Percentiles rank a stretch among this genome's conserved stretches.
Evolutionary conservation across 2,797 vertebrate genomes (phyloP).

Genomic region (Pristis pectinata): DNA sequence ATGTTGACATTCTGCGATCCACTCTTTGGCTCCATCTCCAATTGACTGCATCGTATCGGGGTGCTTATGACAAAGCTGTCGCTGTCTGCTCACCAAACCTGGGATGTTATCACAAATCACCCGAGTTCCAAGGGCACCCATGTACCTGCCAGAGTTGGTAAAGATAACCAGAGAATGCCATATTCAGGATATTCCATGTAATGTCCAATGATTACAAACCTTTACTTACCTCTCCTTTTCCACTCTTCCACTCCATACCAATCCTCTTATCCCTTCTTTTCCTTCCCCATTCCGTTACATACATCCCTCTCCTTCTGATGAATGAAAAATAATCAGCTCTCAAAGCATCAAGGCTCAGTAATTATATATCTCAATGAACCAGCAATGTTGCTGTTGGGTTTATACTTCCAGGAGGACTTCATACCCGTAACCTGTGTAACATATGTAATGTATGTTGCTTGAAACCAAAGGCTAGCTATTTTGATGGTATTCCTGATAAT

Average conservation of each 20-base stretch:
- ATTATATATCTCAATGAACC: neutral
- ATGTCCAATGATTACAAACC: too few species aligned
- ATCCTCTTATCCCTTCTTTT: neutral
- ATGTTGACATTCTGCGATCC: slow-evolving; percentile 91
- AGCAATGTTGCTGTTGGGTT: neutral
- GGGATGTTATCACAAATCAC: slow-evolving; percentile 96
- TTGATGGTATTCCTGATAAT: neutral
- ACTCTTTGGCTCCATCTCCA: slow-evolving; percentile 76
- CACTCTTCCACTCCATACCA: neutral
- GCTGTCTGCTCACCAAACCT: slow-evolving; percentile 83
- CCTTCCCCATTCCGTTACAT: too few species aligned
- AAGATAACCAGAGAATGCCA: neutral
- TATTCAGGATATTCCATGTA: neutral
- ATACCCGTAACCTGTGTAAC: neutral
- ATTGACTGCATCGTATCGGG: slow-evolving; percentile 83
- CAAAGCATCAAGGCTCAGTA: neutral
- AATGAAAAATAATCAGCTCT: neutral
- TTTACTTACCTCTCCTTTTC: neutral
- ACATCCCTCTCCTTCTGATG: neutral
- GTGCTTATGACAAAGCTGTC: slow-evolving; percentile 85
- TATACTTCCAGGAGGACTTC: neutral
- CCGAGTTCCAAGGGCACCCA: slow-evolving; percentile 82
- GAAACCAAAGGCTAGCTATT: neutral
- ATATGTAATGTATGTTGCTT: neutral
- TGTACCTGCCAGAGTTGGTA: slow-evolving; percentile 71